Percentiles rank a stretch among this genome's conserved stretches.
Evolutionary conservation across 2,888 invertebrate genomes (phyloP).

Genomic region (Caenorhabditis sp.): DNA sequence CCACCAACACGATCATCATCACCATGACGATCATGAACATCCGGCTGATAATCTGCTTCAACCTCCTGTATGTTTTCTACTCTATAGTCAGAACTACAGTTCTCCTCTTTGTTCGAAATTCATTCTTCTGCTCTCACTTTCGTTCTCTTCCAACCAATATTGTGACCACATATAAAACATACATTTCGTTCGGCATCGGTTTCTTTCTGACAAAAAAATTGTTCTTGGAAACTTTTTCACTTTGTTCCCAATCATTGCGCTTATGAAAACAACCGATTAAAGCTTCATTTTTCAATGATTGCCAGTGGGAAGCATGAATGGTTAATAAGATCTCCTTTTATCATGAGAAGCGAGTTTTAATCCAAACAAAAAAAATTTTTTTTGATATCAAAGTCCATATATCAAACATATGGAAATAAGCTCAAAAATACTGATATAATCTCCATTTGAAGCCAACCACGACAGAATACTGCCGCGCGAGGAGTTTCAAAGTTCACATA

Average conservation of each 20-base stretch:
- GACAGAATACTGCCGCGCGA: too few relatives aligned
- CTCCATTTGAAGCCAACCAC: too few relatives aligned
- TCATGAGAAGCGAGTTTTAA: too few relatives aligned
- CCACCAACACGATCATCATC: slow-evolving; percentile 55
- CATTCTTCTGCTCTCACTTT: not conserved
- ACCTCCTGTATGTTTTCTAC: slow-evolving; percentile 52
- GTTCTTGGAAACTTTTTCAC: not conserved
- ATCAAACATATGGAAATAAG: too few relatives aligned
- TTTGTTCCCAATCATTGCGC: not conserved
- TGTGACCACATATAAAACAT: slow-evolving; percentile 34
- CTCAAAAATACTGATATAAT: not conserved
- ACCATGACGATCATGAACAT: slow-evolving; percentile 56
- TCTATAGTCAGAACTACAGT: not conserved
- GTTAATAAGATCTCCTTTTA: too few relatives aligned
- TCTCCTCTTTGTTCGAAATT: not conserved
- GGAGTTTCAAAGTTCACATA: slow-evolving; percentile 33
- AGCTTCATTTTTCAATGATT: too few relatives aligned
- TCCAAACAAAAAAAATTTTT: too few relatives aligned
- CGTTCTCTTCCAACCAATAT: not conserved
- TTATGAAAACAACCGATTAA: too few relatives aligned
- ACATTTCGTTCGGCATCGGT: slow-evolving; percentile 8
- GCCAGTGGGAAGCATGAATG: too few relatives aligned
- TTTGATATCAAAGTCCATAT: too few relatives aligned
- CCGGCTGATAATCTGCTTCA: slow-evolving; percentile 28
- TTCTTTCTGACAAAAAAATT: not conserved